Conservation (phyloP, 2,888 invertebrate species). For the Stratiomys singularior region DNA sequence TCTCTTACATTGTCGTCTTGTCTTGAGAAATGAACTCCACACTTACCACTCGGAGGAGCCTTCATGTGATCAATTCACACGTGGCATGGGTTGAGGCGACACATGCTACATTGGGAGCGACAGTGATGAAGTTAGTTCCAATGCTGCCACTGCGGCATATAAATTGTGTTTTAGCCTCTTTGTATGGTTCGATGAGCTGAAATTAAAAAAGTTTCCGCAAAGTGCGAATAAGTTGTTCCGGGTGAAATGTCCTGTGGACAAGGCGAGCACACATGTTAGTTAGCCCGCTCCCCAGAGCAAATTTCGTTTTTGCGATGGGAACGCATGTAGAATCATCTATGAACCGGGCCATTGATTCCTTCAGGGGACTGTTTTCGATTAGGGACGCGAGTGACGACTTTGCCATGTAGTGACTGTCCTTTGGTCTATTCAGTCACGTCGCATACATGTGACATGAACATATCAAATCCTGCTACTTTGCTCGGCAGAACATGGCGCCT, state of each 20-base stretch:
- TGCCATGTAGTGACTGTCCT: no score
- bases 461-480: no score
- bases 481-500: no score
- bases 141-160: neutral
- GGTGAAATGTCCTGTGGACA: neutral
- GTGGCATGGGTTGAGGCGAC: neutral
- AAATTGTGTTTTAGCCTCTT: neutral
- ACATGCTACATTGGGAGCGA: neutral
- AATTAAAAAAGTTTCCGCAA: slow-evolving; percentile 3
- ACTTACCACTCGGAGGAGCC: neutral
- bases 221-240: neutral
- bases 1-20: no score
- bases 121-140: neutral
- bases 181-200: neutral
- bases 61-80: slow-evolving; percentile 1
- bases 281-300: no score
- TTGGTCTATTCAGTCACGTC: neutral
- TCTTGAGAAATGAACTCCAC: no score
- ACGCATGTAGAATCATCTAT: no score
- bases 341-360: no score
- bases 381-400: neutral
- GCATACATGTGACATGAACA: neutral
- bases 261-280: neutral
- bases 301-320: no score
- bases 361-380: neutral